Percentiles rank a stretch among this genome's conserved stretches.
Conservation (phyloP, 2,113 vertebrate species). For the Morphnarchus princeps region DNA sequence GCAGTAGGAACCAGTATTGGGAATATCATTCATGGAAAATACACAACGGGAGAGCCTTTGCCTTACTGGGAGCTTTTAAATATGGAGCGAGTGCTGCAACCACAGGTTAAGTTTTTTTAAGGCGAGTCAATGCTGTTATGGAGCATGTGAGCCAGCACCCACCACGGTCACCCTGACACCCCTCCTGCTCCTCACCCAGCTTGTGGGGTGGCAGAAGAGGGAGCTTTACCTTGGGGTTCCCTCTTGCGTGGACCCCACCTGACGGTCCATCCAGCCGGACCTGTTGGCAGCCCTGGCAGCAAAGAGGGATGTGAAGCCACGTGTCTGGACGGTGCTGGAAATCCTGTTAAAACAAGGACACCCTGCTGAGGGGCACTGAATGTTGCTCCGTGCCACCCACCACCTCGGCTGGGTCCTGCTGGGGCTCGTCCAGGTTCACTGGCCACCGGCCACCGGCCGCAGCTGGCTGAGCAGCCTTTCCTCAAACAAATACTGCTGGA, state of each 20-base stretch:
- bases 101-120: not conserved
- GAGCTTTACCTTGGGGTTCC: not conserved
- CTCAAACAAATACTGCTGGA: rapidly evolving
- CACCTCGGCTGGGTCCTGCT: not conserved
- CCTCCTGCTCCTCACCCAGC: not conserved
- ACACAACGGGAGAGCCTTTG: not conserved
- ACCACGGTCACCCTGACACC: rapidly evolving
- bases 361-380: not conserved
- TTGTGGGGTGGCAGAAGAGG: not conserved
- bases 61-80: not conserved
- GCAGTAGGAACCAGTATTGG: not conserved
- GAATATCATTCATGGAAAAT: not conserved
- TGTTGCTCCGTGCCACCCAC: not conserved
- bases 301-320: not conserved
- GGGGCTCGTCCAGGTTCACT: not conserved
- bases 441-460: not conserved
- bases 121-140: not conserved
- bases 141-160: not conserved
- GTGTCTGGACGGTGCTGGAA: not conserved
- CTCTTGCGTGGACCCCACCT: not conserved
- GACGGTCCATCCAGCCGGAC: rapidly evolving
- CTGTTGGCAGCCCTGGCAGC: not conserved
- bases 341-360: not conserved
- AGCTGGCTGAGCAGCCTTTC: not conserved
- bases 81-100: not conserved